phyloP scores from a whole-genome alignment of 2,888 invertebrate genomes.

The Cremastinae sp. region DNA sequence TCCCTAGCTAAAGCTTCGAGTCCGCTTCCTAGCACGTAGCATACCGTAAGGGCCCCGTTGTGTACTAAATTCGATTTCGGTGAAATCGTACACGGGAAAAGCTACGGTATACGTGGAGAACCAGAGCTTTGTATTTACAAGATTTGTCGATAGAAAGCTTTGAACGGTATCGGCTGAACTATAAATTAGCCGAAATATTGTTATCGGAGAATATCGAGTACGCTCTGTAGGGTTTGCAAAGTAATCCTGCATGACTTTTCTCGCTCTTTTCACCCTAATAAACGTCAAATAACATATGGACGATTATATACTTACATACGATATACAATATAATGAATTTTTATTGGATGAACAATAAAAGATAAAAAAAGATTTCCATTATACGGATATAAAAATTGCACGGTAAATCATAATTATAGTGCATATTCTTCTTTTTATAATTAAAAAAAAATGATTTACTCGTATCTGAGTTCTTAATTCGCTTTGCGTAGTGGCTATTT shows the following conservation, averaged over 20 bases:
- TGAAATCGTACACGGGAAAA: constrained; percentile 14
- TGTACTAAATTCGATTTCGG: constrained; percentile 32
- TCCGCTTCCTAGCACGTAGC: constrained; percentile 18
- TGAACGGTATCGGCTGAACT: constrained; percentile 23
- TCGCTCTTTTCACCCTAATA: too few species aligned
- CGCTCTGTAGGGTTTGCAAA: constrained; percentile 44
- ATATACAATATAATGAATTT: too few species aligned
- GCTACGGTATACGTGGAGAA: not conserved
- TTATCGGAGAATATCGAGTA: constrained; percentile 47
- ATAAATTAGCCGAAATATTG: constrained; percentile 54
- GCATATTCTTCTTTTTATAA: too few species aligned
- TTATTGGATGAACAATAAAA: too few species aligned
- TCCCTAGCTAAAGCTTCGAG: constrained; percentile 5
- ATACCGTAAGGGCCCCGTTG: constrained; percentile 29
- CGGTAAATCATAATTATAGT: too few species aligned
- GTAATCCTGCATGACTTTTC: constrained; percentile 49
- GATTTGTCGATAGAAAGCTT: constrained; percentile 2
- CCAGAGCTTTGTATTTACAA: constrained; percentile 17
- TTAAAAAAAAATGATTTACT: too few species aligned
- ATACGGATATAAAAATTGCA: too few species aligned
- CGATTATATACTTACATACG: too few species aligned
- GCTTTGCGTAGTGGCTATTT: too few species aligned
- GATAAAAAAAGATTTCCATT: too few species aligned
- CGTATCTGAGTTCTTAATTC: too few species aligned
- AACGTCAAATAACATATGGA: too few species aligned